phyloP scores from a whole-genome alignment of 2,888 invertebrate genomes.

The Euspilapteryx auroguttella region DNA sequence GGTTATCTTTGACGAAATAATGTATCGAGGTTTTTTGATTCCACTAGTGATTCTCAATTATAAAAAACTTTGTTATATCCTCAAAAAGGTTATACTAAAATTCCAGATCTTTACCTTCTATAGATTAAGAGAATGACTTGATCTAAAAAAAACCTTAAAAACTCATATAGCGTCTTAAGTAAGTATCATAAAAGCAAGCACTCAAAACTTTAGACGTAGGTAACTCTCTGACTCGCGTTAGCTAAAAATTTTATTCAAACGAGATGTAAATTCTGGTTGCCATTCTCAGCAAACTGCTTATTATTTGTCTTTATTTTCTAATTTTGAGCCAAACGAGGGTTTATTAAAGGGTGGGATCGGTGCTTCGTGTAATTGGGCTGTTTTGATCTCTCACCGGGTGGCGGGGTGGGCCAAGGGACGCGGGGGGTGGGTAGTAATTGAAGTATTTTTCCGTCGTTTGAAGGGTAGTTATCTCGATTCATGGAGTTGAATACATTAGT shows the following conservation, averaged over 20 bases:
- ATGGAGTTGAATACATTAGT: constrained; percentile 42
- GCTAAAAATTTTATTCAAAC: constrained; percentile 50
- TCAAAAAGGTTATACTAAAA: too few species aligned
- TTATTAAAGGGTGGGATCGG: constrained; percentile 41
- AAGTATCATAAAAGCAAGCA: too few species aligned
- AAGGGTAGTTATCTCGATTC: constrained; percentile 24
- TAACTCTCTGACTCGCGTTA: constrained; percentile 32
- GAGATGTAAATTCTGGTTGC: constrained; percentile 47
- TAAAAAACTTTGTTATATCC: too few species aligned
- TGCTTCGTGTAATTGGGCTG: constrained; percentile 50
- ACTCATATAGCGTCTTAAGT: too few species aligned
- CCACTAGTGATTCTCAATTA: too few species aligned
- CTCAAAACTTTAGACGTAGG: too few species aligned
- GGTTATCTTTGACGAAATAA: too few species aligned
- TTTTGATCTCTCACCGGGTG: constrained; percentile 31
- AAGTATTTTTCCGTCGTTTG: constrained; percentile 46
- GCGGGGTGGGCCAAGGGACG: constrained; percentile 2
- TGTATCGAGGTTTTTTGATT: too few species aligned
- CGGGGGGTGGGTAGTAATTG: constrained; percentile 26
- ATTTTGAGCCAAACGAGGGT: constrained; percentile 39
- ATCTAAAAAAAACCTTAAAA: too few species aligned
- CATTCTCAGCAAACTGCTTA: constrained; percentile 32
- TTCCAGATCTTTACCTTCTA: too few species aligned
- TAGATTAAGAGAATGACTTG: too few species aligned
- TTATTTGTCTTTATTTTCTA: constrained; percentile 37